These are phyloP conservation scores for Lasius platythorax DNA, from an alignment of 2,888 invertebrate species.

Conservation along the genomic window DNA sequence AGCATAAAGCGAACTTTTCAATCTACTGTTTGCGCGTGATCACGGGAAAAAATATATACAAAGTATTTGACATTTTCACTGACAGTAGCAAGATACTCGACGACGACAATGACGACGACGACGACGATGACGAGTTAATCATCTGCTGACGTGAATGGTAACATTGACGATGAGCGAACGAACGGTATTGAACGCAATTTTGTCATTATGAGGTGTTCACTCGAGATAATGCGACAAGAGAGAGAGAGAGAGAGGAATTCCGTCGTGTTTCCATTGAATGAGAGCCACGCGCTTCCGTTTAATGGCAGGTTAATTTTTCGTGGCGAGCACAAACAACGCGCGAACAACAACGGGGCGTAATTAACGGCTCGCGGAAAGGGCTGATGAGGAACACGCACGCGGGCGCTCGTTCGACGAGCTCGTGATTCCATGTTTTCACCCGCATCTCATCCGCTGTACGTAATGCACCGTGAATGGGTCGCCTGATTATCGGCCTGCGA, in stretches of 20 bases:
- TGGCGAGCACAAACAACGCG: slow-evolving; percentile 30
- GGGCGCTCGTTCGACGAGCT: neutral
- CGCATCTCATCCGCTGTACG: slow-evolving; percentile 27
- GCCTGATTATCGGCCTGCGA: slow-evolving; percentile 54
- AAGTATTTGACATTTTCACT: slow-evolving; percentile 34
- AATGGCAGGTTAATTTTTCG: slow-evolving; percentile 51
- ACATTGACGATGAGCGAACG: slow-evolving; percentile 23
- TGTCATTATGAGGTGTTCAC: slow-evolving; percentile 22
- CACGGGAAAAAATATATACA: neutral
- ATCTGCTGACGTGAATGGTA: slow-evolving; percentile 24
- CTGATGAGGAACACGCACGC: slow-evolving; percentile 36
- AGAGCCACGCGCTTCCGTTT: slow-evolving; percentile 23
- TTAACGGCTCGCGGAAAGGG: slow-evolving; percentile 27
- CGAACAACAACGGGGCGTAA: slow-evolving; percentile 44
- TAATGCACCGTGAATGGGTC: slow-evolving; percentile 57
- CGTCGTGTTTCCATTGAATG: slow-evolving; percentile 7
- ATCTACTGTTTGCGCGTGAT: slow-evolving; percentile 10
- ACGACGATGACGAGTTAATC: slow-evolving; percentile 31
- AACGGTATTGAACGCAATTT: slow-evolving; percentile 39
- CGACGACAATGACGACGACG: neutral
- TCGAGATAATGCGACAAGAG: slow-evolving; percentile 26
- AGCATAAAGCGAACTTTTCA: slow-evolving; percentile 22
- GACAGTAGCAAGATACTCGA: neutral
- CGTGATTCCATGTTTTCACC: slow-evolving; percentile 57
- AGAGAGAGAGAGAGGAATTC: slow-evolving; percentile 4